Base-by-base conservation (phyloP, 1,140 invertebrate genomes). In the Temnothorax nylanderi region DNA sequence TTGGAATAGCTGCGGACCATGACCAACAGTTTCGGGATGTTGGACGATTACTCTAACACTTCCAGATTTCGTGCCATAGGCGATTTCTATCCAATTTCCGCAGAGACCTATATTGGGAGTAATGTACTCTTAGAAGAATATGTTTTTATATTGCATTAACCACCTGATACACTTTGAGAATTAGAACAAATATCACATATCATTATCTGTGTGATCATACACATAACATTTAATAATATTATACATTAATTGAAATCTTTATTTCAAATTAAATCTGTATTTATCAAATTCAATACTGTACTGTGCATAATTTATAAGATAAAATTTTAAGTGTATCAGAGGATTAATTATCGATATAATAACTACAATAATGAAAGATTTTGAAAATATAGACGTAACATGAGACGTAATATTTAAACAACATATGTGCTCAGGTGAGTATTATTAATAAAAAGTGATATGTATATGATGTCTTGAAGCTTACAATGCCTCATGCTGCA, bases 41-140 rank as follows among this genome's bases (percentile, higher is more conserved):
- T 99, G 99, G 0, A 99, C 99, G 85, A 99, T 99, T 0, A 99
- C 98, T 74, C 99, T 96, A 0, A 99, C 99, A 21, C 98, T 98
- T 18, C 99, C 99, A 21, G 98, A 98, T 93, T 97, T 97, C 10
- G 99, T 99, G 8, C 99, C 99, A 95, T 99, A 99, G 0, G 99
- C 99, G 91, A 99, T 99, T 96, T 99, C 99, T 92, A 99, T 99
- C 99, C 99, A 99, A 95, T 99, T 99, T 41, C 99, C 99, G 95
- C 98, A 99, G 51, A 99, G 96, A 96, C 98, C 98, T 99, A 93
- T 49, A 94, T 82, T 21, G 41, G 54, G 11, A 18, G 11, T n/a
- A n/a, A 21, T 26, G 1, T 16, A 34, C 6, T 60, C 74, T 81
- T 47, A 81, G 3, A 56, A 69, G 37, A 44, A 81, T 41, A 4